Conservation (phyloP, 2,888 invertebrate genomes). For the Cantharis rustica region DNA sequence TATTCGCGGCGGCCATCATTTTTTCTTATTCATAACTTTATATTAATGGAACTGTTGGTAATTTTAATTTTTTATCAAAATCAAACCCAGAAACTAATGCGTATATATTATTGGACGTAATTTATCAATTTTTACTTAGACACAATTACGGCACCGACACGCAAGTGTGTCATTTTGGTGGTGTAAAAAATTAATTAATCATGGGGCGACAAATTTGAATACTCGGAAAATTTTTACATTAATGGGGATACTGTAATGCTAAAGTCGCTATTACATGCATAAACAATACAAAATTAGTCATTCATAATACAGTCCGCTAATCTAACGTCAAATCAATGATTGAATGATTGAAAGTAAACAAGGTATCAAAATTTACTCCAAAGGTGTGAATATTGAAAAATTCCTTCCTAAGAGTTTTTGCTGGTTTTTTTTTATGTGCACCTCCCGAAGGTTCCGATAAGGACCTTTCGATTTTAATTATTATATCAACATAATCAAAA, state of each 20-base stretch:
- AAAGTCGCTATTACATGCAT: constrained; percentile 40
- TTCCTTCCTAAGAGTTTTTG: not conserved
- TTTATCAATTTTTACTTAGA: not conserved
- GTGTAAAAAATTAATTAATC: constrained; percentile 23
- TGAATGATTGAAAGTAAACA: constrained; percentile 30
- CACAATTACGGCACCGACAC: constrained; percentile 2
- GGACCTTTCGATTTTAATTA: no score
- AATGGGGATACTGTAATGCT: not conserved
- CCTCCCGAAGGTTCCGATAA: no score
- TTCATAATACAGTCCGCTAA: constrained; percentile 38
- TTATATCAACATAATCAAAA: no score
- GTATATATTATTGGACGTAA: not conserved
- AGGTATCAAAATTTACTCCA: not conserved
- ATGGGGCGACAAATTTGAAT: not conserved
- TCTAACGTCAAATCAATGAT: constrained; percentile 44
- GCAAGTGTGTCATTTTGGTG: constrained; percentile 24
- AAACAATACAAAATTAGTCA: constrained; percentile 47
- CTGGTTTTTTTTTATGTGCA: no score
- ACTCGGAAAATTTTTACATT: not conserved
- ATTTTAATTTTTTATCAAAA: not conserved
- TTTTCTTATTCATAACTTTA: not conserved
- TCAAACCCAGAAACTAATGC: not conserved
- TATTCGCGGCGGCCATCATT: not conserved
- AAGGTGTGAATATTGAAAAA: not conserved
- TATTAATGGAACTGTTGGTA: not conserved